These are phyloP conservation scores for Eupristina koningsbergeri DNA, from an alignment of 1,140 invertebrate genomes.

Conservation along the genomic window DNA sequence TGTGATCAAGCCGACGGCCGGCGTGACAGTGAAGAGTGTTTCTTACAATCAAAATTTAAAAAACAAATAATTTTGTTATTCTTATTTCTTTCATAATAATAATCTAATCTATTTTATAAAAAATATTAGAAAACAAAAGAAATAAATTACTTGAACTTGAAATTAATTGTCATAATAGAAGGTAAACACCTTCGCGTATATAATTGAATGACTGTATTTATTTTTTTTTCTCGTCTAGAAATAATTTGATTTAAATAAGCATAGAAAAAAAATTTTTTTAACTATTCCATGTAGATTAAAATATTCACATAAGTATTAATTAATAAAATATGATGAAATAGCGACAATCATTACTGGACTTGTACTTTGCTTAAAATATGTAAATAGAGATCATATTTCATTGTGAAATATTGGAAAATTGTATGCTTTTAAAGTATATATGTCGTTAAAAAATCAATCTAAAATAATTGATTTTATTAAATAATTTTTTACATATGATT, in stretches of 20 bases:
- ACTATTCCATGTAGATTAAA: neutral
- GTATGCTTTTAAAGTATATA: too few relatives aligned
- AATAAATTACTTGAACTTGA: neutral
- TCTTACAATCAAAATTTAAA: too few relatives aligned
- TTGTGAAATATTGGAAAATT: neutral
- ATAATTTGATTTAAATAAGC: conserved; percentile 1
- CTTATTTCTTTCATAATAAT: too few relatives aligned
- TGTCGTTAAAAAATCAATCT: neutral
- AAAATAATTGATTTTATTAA: neutral
- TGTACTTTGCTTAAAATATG: conserved; percentile 4
- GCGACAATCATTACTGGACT: neutral
- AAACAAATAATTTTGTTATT: too few relatives aligned
- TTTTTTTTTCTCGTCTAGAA: neutral
- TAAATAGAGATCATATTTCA: neutral
- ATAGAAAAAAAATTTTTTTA: neutral
- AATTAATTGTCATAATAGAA: neutral
- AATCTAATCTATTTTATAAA: too few relatives aligned
- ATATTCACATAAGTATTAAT: neutral
- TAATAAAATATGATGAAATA: neutral
- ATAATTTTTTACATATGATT: neutral
- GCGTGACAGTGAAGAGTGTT: too few relatives aligned
- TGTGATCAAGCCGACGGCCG: too few relatives aligned
- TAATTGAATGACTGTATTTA: conserved; percentile 18
- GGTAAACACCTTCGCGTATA: conserved; percentile 13
- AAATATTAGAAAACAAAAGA: neutral